Base-by-base conservation (phyloP, 2,888 invertebrate species). In the Neuroscelio doddi region DNA sequence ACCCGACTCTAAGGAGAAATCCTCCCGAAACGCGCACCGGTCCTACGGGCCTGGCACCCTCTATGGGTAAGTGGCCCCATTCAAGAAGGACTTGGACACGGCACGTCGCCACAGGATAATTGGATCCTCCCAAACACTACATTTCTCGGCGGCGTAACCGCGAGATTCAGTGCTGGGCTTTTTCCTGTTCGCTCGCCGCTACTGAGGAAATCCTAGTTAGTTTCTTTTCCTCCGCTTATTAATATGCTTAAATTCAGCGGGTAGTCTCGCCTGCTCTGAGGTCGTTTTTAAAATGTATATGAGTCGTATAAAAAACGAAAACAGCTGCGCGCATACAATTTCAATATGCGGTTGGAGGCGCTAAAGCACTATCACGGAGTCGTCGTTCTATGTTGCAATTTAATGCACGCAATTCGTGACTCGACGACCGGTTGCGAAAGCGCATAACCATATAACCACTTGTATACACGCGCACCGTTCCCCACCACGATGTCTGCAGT, bases 131-230 rank as follows among this genome's bases (percentile, higher is more conserved):
- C n/a, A n/a, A n/a, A n/a, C n/a, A n/a, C n/a, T n/a, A n/a, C n/a
- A n/a, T n/a, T n/a, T n/a, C n/a, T n/a, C n/a, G n/a, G n/a, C n/a
- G n/a, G n/a, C n/a, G n/a, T n/a, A 72, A 79, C 81, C 78, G 79
- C 75, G 80, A 83, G 86, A 86, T 88, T 89, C 86, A 85, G 87
- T 85, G 88, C 86, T 89, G 88, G 87, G 88, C 88, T 89, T 64
- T n/a, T n/a, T n/a, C n/a, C n/a, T n/a, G n/a, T n/a, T n/a, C n/a
- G n/a, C n/a, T n/a, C n/a, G n/a, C n/a, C n/a, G n/a, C n/a, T n/a
- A n/a, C n/a, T n/a, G n/a, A n/a, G n/a, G n/a, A n/a, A n/a, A n/a
- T n/a, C n/a, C n/a, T n/a, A n/a, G n/a, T n/a, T n/a, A n/a, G n/a
- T n/a, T n/a, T n/a, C n/a, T n/a, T n/a, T n/a, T n/a, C n/a, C n/a